Evolutionary conservation across 2,888 invertebrate genomes (phyloP).

Genomic region (Diarsia dahlii): DNA sequence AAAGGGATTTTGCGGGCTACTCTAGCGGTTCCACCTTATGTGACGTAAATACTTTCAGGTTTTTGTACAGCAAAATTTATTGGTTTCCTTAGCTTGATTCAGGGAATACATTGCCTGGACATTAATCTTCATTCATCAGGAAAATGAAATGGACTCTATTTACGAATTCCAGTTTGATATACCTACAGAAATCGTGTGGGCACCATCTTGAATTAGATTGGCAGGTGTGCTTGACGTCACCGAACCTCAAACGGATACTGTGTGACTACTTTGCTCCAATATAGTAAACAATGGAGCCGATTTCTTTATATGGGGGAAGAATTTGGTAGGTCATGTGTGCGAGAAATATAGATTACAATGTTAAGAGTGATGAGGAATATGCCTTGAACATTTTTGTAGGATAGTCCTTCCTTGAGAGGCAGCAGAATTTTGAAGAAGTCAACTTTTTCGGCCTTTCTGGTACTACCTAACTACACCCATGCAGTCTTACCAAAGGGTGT

Average conservation of each 20-base stretch:
- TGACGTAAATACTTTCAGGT: too few species aligned
- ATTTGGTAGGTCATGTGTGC: slow-evolving; percentile 26
- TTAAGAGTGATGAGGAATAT: slow-evolving; percentile 3
- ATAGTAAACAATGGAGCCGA: slow-evolving; percentile 46
- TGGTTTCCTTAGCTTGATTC: too few species aligned
- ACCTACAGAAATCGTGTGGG: slow-evolving; percentile 4
- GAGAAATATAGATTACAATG: slow-evolving; percentile 37
- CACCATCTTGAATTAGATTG: slow-evolving; percentile 17
- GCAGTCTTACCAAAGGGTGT: neutral
- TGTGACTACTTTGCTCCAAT: slow-evolving; percentile 7
- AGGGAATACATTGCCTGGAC: neutral
- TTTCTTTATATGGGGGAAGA: slow-evolving; percentile 39
- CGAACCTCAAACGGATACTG: slow-evolving; percentile 26
- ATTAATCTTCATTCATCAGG: neutral
- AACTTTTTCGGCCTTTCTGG: neutral
- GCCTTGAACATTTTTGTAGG: neutral
- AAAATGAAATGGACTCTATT: neutral
- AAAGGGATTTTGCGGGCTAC: too few species aligned
- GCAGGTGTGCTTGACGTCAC: slow-evolving; percentile 49
- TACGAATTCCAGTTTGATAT: neutral
- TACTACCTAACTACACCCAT: too few species aligned
- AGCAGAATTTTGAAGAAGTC: neutral
- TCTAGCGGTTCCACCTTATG: too few species aligned
- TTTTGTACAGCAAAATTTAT: too few species aligned
- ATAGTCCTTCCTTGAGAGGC: neutral